Evolutionary conservation across 2,113 vertebrate species (phyloP).

Genomic region (Leuciscus idus): DNA sequence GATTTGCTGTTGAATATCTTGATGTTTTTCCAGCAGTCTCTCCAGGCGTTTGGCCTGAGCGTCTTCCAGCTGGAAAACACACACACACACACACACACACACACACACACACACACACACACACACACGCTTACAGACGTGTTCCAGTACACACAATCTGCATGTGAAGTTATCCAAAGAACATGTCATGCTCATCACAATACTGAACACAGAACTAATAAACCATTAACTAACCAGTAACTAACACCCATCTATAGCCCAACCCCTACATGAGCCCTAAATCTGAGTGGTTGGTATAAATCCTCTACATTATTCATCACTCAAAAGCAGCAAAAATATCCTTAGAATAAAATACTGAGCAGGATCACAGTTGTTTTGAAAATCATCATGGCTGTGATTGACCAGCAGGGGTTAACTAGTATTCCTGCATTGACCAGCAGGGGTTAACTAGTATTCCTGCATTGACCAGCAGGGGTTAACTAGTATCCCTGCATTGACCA

Average conservation of each 20-base stretch:
- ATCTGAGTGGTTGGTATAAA: not conserved
- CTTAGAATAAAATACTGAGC: too few species aligned
- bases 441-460: too few species aligned
- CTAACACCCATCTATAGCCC: too few species aligned
- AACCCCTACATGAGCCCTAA: too few species aligned
- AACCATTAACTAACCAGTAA: not conserved
- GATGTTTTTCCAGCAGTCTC: slow-evolving; percentile 91
- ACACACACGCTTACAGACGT: slow-evolving; percentile 8
- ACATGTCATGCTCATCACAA: not conserved
- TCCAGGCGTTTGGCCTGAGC: slow-evolving; percentile 94
- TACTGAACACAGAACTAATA: not conserved
- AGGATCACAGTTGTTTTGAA: too few species aligned
- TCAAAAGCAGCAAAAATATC: too few species aligned
- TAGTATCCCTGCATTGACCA: too few species aligned
- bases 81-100: slow-evolving; percentile 1
- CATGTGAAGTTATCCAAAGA: not conserved
- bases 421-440: fast-evolving
- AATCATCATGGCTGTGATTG: too few species aligned
- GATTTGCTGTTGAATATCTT: slow-evolving; percentile 96
- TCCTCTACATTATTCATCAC: not conserved
- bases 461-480: too few species aligned
- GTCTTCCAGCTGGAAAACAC: slow-evolving; percentile 85
- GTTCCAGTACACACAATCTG: not conserved
- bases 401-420: too few species aligned
- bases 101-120: slow-evolving; percentile 36